Evolutionary conservation across 1,140 invertebrate genomes (phyloP).

Genomic region (Drosophila kurseongensis): DNA sequence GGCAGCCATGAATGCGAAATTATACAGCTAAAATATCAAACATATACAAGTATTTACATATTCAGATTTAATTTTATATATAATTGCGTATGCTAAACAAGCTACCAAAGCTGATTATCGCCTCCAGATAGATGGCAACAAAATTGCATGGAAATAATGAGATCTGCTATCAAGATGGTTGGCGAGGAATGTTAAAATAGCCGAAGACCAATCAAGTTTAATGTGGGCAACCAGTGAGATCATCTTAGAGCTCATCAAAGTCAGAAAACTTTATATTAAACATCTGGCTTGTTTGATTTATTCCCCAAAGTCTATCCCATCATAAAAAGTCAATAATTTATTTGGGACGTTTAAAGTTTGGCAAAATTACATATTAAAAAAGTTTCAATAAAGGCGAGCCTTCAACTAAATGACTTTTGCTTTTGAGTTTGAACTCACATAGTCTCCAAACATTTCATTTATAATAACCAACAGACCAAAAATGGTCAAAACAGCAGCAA

Average conservation of each 20-base stretch:
- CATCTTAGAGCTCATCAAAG: slow-evolving; percentile 34
- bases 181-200: slow-evolving; percentile 9
- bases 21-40: slow-evolving; percentile 56
- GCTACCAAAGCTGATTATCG: slow-evolving; percentile 44
- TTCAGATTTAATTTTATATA: slow-evolving; percentile 46
- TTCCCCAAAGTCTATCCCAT: background rate
- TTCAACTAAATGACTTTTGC: slow-evolving; percentile 53
- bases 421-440: slow-evolving; percentile 69
- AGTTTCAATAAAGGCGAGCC: slow-evolving; percentile 36
- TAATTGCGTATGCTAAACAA: slow-evolving; percentile 57
- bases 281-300: slow-evolving; percentile 23
- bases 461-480: slow-evolving; percentile 55
- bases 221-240: slow-evolving; percentile 19
- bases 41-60: slow-evolving; percentile 45
- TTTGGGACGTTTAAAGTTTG: slow-evolving; percentile 13
- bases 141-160: slow-evolving; percentile 42
- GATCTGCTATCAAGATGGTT: slow-evolving; percentile 37
- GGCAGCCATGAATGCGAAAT: slow-evolving; percentile 65
- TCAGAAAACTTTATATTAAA: background rate
- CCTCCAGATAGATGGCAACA: slow-evolving; percentile 33
- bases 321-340: slow-evolving; percentile 2
- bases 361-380: slow-evolving; percentile 48
- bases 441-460: slow-evolving; percentile 62
- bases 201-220: slow-evolving; percentile 15
- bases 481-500: slow-evolving; percentile 58